Base-by-base conservation (phyloP, 2,888 invertebrate genomes). In the Sarcophaga carnaria region DNA sequence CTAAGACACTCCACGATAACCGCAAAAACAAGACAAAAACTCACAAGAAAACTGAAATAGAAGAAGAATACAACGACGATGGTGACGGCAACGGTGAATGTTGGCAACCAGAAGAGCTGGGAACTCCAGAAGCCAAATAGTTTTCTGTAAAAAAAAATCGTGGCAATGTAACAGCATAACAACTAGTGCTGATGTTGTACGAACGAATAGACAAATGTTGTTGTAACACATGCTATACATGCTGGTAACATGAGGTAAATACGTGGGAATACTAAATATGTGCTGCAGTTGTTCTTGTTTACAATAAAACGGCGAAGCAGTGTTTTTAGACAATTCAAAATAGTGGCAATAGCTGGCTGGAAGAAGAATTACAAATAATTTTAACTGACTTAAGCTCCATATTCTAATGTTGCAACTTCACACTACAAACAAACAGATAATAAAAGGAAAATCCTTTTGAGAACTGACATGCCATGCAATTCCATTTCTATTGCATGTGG, bases 321-420 rank as follows among this genome's bases (percentile, higher is more conserved):
- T 54, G 54, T 54, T 3, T 54, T 12, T 17, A 54, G 54, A 17
- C 17, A 54, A 12, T 59, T 27, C 37, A 37, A 10, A 37, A 37
- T 37, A 8, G 10, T 37, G 37, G 37, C 37, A 37, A 37, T 10
- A 37, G 37, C 0, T 37, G 37, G 37, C 37, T 37, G 37, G 54
- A 54, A 54, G 10, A 78, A 45, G 62, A 83, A 67, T 78, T 66
- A 78, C 78, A 62, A 82, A 62, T 79, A 78, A 86, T 71, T 82
- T 86, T 54, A 80, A 76, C 70, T 76, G 85, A 71, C 82, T 79
- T 82, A 67, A 82, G 76, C 82, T 82, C 66, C 64, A 82, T 64
- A 82, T 82, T 49, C 82, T 76, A 76, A 82, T 79, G 82, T 54
- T 71, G 82, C 54, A 86, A 79, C 71, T 82, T 86, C 71, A 71